A percentile compares a stretch with the other conserved stretches of the same genome.
Conservation (phyloP, 1,140 invertebrate species). For the Lasioglossum baleicum region DNA sequence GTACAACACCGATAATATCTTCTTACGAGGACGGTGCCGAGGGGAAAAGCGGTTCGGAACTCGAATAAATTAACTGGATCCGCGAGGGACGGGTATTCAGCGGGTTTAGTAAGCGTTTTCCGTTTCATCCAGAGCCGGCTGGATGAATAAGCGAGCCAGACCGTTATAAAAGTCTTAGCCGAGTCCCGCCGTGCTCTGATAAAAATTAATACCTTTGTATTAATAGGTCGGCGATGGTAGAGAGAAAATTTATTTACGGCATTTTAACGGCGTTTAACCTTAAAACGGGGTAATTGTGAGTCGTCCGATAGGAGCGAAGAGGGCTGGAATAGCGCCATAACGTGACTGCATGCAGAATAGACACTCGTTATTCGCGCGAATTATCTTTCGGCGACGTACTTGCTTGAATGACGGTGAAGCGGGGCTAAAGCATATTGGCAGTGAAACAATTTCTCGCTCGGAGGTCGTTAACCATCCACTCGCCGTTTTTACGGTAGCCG, state of each 20-base stretch:
- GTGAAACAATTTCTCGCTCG: constrained; percentile 43
- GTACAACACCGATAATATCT: constrained; percentile 17
- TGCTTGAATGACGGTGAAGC: constrained; percentile 8
- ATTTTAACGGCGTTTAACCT: constrained; percentile 1
- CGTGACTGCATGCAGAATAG: not conserved
- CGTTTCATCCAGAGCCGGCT: constrained; percentile 3
- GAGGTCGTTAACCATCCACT: constrained; percentile 47
- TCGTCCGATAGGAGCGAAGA: too few relatives aligned
- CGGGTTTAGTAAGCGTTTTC: constrained; percentile 7
- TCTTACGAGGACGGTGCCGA: not conserved
- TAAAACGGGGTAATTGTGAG: constrained; percentile 22
- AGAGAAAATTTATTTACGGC: constrained; percentile 16
- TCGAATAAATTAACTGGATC: constrained; percentile 21
- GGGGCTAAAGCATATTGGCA: constrained; percentile 28
- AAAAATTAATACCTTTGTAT: constrained; percentile 14
- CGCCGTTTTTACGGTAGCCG: not conserved
- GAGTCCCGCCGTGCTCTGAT: not conserved
- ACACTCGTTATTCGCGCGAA: constrained; percentile 19
- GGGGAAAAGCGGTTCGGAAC: constrained; percentile 1
- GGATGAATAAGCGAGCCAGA: constrained; percentile 1
- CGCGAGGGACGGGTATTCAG: not conserved
- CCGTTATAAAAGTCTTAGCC: not conserved
- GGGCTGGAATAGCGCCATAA: too few relatives aligned
- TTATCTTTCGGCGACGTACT: constrained; percentile 13
- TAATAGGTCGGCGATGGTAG: not conserved